phyloP scores from a whole-genome alignment of 2,797 vertebrate species.

The Pogonophryne albipinna region DNA sequence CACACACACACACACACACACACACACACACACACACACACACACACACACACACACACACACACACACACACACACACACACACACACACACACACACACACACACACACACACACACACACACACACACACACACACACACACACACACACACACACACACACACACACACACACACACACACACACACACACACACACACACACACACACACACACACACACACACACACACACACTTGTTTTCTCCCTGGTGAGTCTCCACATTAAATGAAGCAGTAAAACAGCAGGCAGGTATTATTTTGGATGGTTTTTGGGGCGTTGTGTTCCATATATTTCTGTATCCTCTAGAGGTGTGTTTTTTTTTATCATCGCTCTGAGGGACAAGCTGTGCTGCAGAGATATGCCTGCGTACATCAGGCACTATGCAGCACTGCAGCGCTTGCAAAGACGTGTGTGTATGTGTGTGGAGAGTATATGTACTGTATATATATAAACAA shows the following conservation, averaged over 20 bases:
- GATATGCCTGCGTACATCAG: conserved; percentile 30
- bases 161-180: too few species aligned
- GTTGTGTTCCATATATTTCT: conserved; percentile 40
- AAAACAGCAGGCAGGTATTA: conserved; percentile 27
- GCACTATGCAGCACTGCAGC: conserved; percentile 53
- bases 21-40: neutral
- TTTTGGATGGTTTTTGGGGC: conserved; percentile 30
- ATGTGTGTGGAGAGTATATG: conserved; percentile 9
- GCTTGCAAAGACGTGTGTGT: conserved; percentile 4
- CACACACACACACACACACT: neutral
- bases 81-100: too few species aligned
- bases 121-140: too few species aligned
- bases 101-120: too few species aligned
- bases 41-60: neutral
- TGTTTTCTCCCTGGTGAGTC: conserved; percentile 10
- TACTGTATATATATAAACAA: conserved; percentile 1
- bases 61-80: neutral
- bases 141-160: too few species aligned
- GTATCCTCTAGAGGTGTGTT: conserved; percentile 46
- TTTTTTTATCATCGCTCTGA: conserved; percentile 49
- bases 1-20: too few species aligned
- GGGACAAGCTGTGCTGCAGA: conserved; percentile 47
- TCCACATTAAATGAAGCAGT: conserved; percentile 1
- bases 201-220: too few species aligned
- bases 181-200: too few species aligned